A percentile compares a stretch with the other conserved stretches of the same genome.
Conservation (phyloP, 2,113 vertebrate genomes). For the Ictalurus punctatus region DNA sequence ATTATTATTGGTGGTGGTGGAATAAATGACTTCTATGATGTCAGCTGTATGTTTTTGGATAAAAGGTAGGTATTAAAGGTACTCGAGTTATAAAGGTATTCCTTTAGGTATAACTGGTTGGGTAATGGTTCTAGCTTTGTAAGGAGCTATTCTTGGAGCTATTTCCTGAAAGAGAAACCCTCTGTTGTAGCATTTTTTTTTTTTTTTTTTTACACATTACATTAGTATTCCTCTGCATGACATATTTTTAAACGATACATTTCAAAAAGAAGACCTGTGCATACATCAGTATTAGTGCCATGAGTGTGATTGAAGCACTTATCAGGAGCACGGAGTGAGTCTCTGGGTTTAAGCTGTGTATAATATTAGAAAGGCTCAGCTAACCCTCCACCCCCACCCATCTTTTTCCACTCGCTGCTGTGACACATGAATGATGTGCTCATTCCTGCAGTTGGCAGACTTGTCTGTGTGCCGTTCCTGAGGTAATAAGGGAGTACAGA, state of each 20-base stretch:
- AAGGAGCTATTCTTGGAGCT: background rate
- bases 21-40: background rate
- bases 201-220: background rate
- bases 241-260: conserved; percentile 2
- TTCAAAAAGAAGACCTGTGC: background rate
- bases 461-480: conserved; percentile 29
- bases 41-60: background rate
- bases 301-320: conserved; percentile 26
- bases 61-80: background rate
- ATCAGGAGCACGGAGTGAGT: conserved; percentile 38
- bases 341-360: conserved; percentile 51
- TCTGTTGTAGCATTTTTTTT: background rate
- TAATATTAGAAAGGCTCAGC: conserved; percentile 64
- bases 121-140: background rate
- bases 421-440: conserved; percentile 67
- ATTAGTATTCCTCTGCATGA: background rate
- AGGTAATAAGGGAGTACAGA: conserved; percentile 20
- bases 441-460: conserved; percentile 61
- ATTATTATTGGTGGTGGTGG: background rate
- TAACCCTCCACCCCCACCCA: conserved; percentile 53
- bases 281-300: background rate
- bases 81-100: no score
- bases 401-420: conserved; percentile 45
- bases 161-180: background rate
- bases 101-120: background rate